A percentile compares a stretch with the other conserved stretches of the same genome.
These are phyloP conservation scores for Todus mexicanus DNA, from an alignment of 2,797 vertebrate species.

Conservation along the genomic window DNA sequence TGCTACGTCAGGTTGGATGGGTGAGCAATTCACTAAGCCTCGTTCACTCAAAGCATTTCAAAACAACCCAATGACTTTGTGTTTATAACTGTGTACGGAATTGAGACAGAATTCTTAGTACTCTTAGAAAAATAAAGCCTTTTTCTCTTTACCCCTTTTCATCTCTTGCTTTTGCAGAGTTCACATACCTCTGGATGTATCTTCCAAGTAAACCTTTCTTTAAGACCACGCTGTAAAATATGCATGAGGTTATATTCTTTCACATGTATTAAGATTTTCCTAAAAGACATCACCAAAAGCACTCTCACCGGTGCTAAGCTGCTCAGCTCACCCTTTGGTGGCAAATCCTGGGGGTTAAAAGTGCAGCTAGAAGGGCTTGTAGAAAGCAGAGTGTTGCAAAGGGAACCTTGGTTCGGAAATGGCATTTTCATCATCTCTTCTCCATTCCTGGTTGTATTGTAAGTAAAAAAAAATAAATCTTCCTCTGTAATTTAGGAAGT, in stretches of 20 bases:
- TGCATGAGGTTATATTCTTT: background rate
- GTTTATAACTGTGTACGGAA: background rate
- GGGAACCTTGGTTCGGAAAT: background rate
- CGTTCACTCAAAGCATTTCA: background rate
- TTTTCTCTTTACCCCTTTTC: background rate
- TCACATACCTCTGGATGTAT: rapidly evolving
- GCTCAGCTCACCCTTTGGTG: background rate
- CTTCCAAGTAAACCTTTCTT: background rate
- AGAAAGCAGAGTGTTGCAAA: background rate
- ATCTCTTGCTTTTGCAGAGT: background rate
- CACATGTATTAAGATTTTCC: background rate
- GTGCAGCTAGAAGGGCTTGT: background rate
- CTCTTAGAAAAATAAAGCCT: background rate
- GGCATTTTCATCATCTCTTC: background rate
- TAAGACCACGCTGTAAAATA: background rate
- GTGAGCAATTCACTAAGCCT: background rate
- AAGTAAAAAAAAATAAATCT: background rate
- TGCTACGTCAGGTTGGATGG: background rate
- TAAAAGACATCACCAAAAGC: background rate
- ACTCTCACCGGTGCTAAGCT: background rate
- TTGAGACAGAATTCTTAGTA: background rate
- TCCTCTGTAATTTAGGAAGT: background rate
- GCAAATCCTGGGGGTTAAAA: background rate
- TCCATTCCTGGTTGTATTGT: background rate
- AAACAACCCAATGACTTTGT: background rate